phyloP scores from a whole-genome alignment of 2,888 invertebrate species.

The Troides aeacus region DNA sequence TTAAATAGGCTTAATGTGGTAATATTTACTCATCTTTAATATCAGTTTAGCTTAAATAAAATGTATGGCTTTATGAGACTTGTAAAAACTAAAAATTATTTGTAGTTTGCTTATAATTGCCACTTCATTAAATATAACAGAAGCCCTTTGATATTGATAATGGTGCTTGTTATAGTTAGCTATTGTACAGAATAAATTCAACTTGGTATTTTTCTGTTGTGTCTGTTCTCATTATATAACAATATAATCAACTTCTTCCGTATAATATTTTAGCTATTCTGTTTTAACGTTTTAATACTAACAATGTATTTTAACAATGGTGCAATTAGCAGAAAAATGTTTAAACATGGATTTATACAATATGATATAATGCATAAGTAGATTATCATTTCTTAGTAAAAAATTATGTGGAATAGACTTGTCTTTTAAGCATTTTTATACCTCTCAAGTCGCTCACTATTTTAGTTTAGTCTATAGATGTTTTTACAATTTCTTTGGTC shows the following conservation, averaged over 20 bases:
- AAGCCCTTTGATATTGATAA: slow-evolving; percentile 62
- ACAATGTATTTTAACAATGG: slow-evolving; percentile 40
- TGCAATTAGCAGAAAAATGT: slow-evolving; percentile 48
- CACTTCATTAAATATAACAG: slow-evolving; percentile 43
- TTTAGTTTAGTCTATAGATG: slow-evolving; percentile 46
- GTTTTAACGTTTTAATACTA: slow-evolving; percentile 31
- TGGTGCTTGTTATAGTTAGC: slow-evolving; percentile 79
- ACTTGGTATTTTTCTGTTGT: slow-evolving; percentile 68
- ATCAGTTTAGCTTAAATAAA: slow-evolving; percentile 34
- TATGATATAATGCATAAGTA: slow-evolving; percentile 38
- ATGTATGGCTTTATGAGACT: slow-evolving; percentile 26
- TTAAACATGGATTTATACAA: slow-evolving; percentile 26
- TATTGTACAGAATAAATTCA: slow-evolving; percentile 79
- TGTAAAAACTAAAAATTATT: slow-evolving; percentile 23
- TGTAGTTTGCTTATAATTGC: slow-evolving; percentile 45
- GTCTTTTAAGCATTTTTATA: slow-evolving; percentile 38
- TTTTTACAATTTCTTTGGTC: slow-evolving; percentile 66
- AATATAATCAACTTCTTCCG: slow-evolving; percentile 27
- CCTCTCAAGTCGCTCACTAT: slow-evolving; percentile 53
- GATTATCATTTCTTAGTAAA: slow-evolving; percentile 38
- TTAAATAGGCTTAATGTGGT: slow-evolving; percentile 26
- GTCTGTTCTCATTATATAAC: slow-evolving; percentile 36
- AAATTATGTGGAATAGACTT: slow-evolving; percentile 40
- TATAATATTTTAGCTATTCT: slow-evolving; percentile 33
- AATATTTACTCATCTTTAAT: slow-evolving; percentile 30